Base-by-base conservation (phyloP, 2,797 vertebrate genomes). In the Euphonia xanthogaster region DNA sequence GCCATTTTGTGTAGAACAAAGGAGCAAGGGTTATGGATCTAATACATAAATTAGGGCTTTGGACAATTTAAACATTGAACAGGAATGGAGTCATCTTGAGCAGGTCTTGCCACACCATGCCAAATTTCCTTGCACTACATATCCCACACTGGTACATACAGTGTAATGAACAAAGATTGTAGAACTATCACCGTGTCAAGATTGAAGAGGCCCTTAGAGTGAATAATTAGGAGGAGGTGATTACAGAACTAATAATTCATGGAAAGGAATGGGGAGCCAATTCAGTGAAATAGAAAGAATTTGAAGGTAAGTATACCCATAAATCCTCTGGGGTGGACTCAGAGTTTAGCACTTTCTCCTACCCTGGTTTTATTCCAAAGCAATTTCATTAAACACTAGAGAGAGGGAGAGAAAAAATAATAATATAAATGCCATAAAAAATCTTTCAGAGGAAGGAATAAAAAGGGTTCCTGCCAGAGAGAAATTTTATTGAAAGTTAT, bases 401-500 rank as follows among this genome's bases (percentile, higher is more conserved):
- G 88, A 91, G 91, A 96, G 91, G 72, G 82, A 94, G 93, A 92
- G 90, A 76, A 77, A 94, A 92, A 94, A 97, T 92, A 97, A 92
- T 93, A 94, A 97, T 96, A 95, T 96, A 97, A 97, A 96, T 97
- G 91, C 92, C 96, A 96, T 97, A 96, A 98, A 97, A 97, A 95
- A 78, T 93, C 77, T 97, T 97, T 93, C 93, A 95, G 91, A 86
- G 95, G 95, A 97, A 97, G 86, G 93, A 96, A 98, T 96, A 97
- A 97, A 98, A 95, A 97, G 70, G 63, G 63, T 74, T 90, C 86
- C 93, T 96, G 94, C 96, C 97, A 96, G 77, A 96, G 67, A 95
- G 90, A 96, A 93, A 93, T 97, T 98, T 98, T 98, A 98, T 97
- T 97, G 96, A 95, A 97, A 97, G 97, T 97, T 97, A 97, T 98